Evolutionary conservation across 2,113 vertebrate species (phyloP).

Genomic region (western clawed frog (Xenopus tropicalis)): DNA sequence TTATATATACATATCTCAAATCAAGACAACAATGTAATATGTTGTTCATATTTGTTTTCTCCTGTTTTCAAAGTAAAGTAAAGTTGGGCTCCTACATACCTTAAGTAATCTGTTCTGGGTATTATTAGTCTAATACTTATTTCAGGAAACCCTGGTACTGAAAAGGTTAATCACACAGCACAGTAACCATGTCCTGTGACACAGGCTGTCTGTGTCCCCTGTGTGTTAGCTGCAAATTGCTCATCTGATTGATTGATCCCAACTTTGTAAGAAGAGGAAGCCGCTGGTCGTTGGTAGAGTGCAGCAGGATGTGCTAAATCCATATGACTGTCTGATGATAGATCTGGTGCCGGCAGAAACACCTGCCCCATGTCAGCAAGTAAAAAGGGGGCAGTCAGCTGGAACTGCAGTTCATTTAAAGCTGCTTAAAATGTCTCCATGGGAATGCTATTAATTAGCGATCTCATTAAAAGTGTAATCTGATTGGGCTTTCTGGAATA

Average conservation of each 20-base stretch:
- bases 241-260: background rate
- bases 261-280: background rate
- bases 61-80: too few species aligned
- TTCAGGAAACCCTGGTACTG: background rate
- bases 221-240: background rate
- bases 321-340: constrained; percentile 35
- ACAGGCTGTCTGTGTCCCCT: background rate
- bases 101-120: too few species aligned
- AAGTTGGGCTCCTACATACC: too few species aligned
- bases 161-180: background rate
- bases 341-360: constrained; percentile 13
- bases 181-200: background rate
- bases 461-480: constrained; percentile 38
- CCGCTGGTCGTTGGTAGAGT: background rate
- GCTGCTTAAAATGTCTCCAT: constrained; percentile 17
- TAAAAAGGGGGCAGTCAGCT: constrained; percentile 11
- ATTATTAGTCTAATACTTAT: too few species aligned
- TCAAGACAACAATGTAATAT: too few species aligned
- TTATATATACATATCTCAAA: too few species aligned
- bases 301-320: background rate
- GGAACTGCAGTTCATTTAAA: constrained; percentile 29
- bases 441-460: constrained; percentile 34
- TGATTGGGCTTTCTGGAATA: constrained; percentile 24
- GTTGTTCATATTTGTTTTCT: too few species aligned
- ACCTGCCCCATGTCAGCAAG: constrained; percentile 23